phyloP scores from a whole-genome alignment of 1,140 invertebrate species.

The Eupristina koningsbergeri region DNA sequence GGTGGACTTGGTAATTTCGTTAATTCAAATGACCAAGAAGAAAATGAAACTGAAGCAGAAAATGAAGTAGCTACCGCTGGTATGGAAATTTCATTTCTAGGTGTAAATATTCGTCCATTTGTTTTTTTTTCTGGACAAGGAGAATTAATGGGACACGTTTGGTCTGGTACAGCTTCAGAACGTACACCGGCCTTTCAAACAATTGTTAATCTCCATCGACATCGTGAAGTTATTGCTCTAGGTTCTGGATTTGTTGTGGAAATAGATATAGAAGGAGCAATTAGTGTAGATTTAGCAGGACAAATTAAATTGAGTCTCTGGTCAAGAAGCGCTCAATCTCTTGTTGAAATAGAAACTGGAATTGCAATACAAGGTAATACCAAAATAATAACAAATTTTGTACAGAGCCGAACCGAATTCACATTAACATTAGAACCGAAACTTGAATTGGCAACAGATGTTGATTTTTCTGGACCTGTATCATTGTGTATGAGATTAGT shows the following conservation, averaged over 20 bases:
- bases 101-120: conserved; percentile 85
- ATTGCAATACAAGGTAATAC: conserved; percentile 79
- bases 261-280: conserved; percentile 79
- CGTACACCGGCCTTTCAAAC: conserved; percentile 87
- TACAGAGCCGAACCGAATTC: conserved; percentile 81
- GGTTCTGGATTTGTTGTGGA: conserved; percentile 84
- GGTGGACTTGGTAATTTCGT: conserved; percentile 82
- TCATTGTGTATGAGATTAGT: conserved; percentile 87
- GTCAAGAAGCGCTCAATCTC: conserved; percentile 88
- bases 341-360: conserved; percentile 84
- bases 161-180: conserved; percentile 88
- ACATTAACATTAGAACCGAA: conserved; percentile 81
- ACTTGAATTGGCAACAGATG: conserved; percentile 83
- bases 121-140: conserved; percentile 88
- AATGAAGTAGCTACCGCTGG: conserved; percentile 83
- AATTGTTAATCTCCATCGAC: conserved; percentile 83
- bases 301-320: conserved; percentile 89
- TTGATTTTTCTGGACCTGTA: conserved; percentile 85
- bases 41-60: conserved; percentile 66
- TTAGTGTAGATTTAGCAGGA: conserved; percentile 88
- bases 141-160: conserved; percentile 92
- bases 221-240: conserved; percentile 80
- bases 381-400: conserved; percentile 80
- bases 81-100: conserved; percentile 86
- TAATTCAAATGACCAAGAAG: conserved; percentile 73